These are phyloP conservation scores for Aphrocallistes beatrix DNA, from an alignment of 37 sponge, comb jelly and placozoan species.

Conservation along the genomic window DNA sequence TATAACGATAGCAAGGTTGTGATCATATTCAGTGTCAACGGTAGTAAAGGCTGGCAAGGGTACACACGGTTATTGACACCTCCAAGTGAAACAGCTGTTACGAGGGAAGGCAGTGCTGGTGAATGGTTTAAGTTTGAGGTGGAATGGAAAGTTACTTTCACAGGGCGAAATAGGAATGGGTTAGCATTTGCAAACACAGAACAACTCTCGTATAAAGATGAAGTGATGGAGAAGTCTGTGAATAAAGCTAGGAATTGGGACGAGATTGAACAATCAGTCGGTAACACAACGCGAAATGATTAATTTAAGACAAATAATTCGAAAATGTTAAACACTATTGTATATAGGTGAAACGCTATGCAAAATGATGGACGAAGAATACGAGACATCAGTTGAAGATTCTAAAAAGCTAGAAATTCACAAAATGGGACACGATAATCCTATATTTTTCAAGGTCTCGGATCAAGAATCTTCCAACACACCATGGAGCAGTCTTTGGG, in stretches of 20 bases:
- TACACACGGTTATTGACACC: background rate
- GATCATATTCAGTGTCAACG: constrained; percentile 20
- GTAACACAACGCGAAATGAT: background rate
- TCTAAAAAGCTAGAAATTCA: background rate
- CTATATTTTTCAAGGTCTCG: background rate
- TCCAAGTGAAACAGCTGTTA: background rate
- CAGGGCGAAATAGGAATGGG: constrained; percentile 4
- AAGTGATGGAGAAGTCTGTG: background rate
- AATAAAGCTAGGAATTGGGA: constrained; percentile 6
- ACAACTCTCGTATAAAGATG: background rate
- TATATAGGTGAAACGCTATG: background rate
- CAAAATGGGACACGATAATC: constrained; percentile 3
- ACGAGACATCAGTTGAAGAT: background rate
- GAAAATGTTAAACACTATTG: background rate
- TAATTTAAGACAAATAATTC: background rate
- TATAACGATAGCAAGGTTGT: background rate
- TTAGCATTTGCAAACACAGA: constrained; percentile 2
- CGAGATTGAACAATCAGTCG: background rate
- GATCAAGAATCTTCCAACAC: background rate
- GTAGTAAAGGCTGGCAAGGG: constrained; percentile 22
- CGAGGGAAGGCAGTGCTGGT: background rate
- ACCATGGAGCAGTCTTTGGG: background rate
- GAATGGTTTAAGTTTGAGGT: constrained; percentile 3
- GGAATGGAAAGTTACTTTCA: background rate
- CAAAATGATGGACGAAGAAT: background rate